Evolutionary conservation across 2,888 invertebrate species (phyloP).

Genomic region (Noctua janthina): DNA sequence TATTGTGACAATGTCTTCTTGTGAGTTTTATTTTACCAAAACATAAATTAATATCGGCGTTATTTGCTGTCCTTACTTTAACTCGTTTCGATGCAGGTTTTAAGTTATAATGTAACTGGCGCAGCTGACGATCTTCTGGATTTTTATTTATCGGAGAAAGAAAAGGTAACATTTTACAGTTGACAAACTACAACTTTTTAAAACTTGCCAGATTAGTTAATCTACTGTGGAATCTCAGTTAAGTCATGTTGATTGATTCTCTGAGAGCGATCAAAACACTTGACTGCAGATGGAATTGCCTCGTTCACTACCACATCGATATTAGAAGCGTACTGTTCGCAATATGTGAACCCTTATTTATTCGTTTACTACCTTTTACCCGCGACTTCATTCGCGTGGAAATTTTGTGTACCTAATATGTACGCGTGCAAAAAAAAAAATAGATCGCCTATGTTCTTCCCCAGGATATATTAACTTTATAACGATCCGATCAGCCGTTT

Average conservation of each 20-base stretch:
- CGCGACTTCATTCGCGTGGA: too few relatives aligned
- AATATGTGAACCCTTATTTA: not conserved
- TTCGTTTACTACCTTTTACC: not conserved
- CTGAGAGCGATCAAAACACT: not conserved
- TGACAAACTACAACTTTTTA: not conserved
- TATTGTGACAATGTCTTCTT: slow-evolving; percentile 7
- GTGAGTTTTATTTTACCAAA: slow-evolving; percentile 8
- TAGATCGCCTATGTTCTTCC: too few relatives aligned
- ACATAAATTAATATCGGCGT: not conserved
- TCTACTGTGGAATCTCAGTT: not conserved
- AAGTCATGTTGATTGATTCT: not conserved
- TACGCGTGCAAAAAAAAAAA: too few relatives aligned
- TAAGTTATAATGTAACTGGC: slow-evolving; percentile 2
- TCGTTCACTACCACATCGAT: not conserved
- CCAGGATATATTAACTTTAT: too few relatives aligned
- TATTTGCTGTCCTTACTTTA: not conserved
- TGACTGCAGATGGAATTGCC: not conserved
- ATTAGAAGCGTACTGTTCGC: not conserved
- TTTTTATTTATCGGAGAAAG: not conserved
- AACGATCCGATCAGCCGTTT: too few relatives aligned
- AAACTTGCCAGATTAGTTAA: not conserved
- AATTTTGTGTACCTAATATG: too few relatives aligned
- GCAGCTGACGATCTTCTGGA: not conserved
- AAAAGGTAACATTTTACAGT: not conserved
- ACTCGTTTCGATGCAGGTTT: slow-evolving; percentile 4